Conservation (phyloP, 92 coral and sea anemone genomes). For the Phymanthus crucifer region DNA sequence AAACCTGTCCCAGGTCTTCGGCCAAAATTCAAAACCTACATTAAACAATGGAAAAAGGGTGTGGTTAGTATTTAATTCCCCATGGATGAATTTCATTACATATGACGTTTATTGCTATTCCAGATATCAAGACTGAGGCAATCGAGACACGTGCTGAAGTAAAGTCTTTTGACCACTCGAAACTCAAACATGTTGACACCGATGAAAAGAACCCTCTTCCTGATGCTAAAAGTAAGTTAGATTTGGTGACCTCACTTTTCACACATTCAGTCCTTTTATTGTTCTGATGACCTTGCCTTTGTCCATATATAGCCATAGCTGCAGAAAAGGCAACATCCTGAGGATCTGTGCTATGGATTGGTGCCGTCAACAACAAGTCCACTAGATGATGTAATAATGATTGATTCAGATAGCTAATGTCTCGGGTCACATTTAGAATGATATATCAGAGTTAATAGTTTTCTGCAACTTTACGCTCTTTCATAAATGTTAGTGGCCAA, state of each 20-base stretch:
- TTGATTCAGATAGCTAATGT: not conserved
- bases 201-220: conserved; percentile 75
- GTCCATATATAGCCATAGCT: not conserved
- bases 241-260: not conserved
- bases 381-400: not conserved
- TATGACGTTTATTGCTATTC: too few species aligned
- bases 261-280: not conserved
- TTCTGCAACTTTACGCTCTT: not conserved
- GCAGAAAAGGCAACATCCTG: not conserved
- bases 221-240: conserved; percentile 72
- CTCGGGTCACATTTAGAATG: not conserved
- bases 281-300: not conserved
- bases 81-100: too few species aligned
- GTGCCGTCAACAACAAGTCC: not conserved
- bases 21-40: too few species aligned
- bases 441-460: not conserved
- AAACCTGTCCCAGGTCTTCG: too few species aligned
- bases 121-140: conserved; percentile 69
- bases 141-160: conserved; percentile 74
- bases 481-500: not conserved
- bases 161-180: conserved; percentile 63
- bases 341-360: not conserved
- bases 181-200: conserved; percentile 68
- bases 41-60: too few species aligned
- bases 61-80: too few species aligned